These are phyloP conservation scores for Melanargia galathea DNA, from an alignment of 2,888 invertebrate species.

Conservation along the genomic window DNA sequence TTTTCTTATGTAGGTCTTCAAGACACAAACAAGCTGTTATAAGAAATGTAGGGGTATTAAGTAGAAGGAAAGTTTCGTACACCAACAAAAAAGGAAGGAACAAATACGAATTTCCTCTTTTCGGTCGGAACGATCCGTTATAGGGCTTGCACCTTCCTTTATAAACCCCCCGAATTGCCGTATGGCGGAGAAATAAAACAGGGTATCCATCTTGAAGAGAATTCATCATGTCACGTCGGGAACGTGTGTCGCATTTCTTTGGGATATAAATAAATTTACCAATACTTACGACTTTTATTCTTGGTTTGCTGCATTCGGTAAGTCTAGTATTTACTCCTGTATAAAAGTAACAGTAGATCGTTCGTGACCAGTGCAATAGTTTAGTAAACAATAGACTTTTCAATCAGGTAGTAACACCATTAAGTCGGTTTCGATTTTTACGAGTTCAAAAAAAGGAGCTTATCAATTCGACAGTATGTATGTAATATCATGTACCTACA, in stretches of 20 bases:
- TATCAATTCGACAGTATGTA: too few species aligned
- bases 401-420: too few species aligned
- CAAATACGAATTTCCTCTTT: conserved; percentile 47
- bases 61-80: conserved; percentile 44
- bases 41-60: conserved; percentile 25
- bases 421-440: too few species aligned
- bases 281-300: conserved; percentile 13
- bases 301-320: background rate
- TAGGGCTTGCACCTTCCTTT: conserved; percentile 54
- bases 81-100: conserved; percentile 42
- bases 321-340: too few species aligned
- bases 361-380: background rate
- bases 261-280: conserved; percentile 31
- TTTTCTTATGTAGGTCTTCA: background rate
- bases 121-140: conserved; percentile 34
- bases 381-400: too few species aligned
- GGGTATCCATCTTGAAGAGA: conserved; percentile 39
- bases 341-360: too few species aligned
- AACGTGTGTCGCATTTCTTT: conserved; percentile 36
- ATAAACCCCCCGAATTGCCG: conserved; percentile 58
- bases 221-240: conserved; percentile 43
- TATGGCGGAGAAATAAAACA: conserved; percentile 56
- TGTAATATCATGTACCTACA: too few species aligned
- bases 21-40: conserved; percentile 1
- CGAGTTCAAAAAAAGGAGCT: too few species aligned